Conservation (phyloP, 2,113 vertebrate genomes). For the Psammodynastes pulverulentus region DNA sequence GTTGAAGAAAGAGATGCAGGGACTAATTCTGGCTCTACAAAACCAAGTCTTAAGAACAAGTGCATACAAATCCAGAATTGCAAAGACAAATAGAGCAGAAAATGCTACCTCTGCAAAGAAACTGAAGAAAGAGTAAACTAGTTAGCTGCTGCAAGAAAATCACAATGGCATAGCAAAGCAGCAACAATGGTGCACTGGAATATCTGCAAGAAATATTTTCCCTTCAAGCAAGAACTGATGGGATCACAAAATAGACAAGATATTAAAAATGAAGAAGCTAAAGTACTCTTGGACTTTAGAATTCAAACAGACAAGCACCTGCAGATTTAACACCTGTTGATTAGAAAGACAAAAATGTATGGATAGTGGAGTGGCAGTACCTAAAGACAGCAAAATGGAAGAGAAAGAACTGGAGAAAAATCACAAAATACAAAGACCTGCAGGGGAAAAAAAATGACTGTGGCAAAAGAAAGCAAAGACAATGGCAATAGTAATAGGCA, state of each 20-base stretch:
- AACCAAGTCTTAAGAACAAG: not conserved
- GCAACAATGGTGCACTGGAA: not conserved
- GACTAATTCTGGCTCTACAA: not conserved
- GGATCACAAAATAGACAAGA: not conserved
- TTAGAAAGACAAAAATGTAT: too few species aligned
- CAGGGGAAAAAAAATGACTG: too few species aligned
- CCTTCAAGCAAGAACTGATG: not conserved
- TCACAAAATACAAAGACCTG: too few species aligned
- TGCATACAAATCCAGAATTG: not conserved
- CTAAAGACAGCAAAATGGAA: too few species aligned
- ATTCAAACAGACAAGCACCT: not conserved
- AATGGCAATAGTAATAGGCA: too few species aligned
- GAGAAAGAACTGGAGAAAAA: too few species aligned
- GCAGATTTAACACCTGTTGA: not conserved
- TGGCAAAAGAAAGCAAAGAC: too few species aligned
- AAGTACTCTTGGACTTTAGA: not conserved
- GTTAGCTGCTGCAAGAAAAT: not conserved
- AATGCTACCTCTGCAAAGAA: not conserved
- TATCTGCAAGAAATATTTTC: not conserved
- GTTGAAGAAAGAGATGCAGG: not conserved
- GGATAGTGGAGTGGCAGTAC: too few species aligned
- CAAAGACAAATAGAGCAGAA: not conserved
- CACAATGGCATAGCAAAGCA: not conserved
- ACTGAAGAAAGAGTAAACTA: not conserved
- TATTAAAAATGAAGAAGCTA: not conserved